A percentile compares a stretch with the other conserved stretches of the same genome.
Conservation (phyloP, 2,888 invertebrate species). For the Sericinus montela region DNA sequence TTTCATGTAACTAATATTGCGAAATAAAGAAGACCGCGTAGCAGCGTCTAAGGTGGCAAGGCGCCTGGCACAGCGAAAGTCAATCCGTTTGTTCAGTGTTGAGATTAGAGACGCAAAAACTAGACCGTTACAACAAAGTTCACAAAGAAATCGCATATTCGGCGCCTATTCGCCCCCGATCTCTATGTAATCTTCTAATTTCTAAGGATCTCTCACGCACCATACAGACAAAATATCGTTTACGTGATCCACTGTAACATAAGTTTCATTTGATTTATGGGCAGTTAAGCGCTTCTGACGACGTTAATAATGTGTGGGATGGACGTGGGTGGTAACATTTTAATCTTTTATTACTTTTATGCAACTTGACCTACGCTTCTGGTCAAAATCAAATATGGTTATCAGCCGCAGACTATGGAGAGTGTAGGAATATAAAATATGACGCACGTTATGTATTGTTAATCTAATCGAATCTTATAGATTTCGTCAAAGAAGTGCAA, state of each 20-base stretch:
- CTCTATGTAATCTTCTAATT: slow-evolving; percentile 12
- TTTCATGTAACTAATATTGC: no score
- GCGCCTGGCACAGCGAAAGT: no score
- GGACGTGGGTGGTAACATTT: slow-evolving; percentile 33
- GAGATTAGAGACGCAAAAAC: slow-evolving; percentile 16
- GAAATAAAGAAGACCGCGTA: no score
- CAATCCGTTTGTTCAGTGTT: no score
- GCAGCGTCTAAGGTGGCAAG: no score
- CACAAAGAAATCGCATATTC: slow-evolving; percentile 9
- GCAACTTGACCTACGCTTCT: slow-evolving; percentile 20
- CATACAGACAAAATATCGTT: slow-evolving; percentile 14
- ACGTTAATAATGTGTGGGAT: slow-evolving; percentile 31
- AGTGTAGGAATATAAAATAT: no score
- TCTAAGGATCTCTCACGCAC: slow-evolving; percentile 15
- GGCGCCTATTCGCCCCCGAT: slow-evolving; percentile 29
- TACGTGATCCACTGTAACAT: slow-evolving; percentile 28
- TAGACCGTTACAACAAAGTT: background rate
- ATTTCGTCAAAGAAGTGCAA: no score
- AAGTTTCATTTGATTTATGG: slow-evolving; percentile 33
- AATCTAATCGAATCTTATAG: no score
- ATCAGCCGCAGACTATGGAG: slow-evolving; percentile 20
- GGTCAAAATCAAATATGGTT: slow-evolving; percentile 28
- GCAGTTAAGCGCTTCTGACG: slow-evolving; percentile 35
- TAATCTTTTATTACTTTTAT: slow-evolving; percentile 14
- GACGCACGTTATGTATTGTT: no score